Evolutionary conservation across 1,140 invertebrate genomes (phyloP).

Genomic region (Zaprionus camerounensis): DNA sequence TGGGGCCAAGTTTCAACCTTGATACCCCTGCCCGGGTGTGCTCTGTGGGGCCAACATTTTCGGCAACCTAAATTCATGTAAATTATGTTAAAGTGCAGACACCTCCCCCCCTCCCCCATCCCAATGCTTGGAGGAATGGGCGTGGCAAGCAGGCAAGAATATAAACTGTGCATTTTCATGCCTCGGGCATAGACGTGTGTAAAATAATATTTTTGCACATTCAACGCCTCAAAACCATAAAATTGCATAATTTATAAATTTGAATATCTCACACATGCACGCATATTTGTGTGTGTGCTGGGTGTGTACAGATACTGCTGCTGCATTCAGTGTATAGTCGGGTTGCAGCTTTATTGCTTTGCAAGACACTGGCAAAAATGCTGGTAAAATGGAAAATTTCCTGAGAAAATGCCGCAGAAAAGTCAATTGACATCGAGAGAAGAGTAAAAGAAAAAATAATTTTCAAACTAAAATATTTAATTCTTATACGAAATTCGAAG

Average conservation of each 20-base stretch:
- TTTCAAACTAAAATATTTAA: conserved; percentile 19
- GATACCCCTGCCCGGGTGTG: conserved; percentile 27
- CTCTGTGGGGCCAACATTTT: conserved; percentile 35
- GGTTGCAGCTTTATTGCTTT: conserved; percentile 62
- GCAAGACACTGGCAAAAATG: conserved; percentile 17
- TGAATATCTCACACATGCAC: conserved; percentile 66
- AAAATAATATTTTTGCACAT: conserved; percentile 80
- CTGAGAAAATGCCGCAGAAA: conserved; percentile 9
- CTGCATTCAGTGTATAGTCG: conserved; percentile 22
- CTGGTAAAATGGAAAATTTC: conserved; percentile 26
- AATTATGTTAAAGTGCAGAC: conserved; percentile 75
- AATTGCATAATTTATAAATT: conserved; percentile 81
- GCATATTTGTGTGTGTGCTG: not conserved
- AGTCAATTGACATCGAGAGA: conserved; percentile 11
- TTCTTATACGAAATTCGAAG: conserved; percentile 36
- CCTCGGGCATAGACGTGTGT: conserved; percentile 63
- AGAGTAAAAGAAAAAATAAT: not conserved
- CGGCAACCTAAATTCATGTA: conserved; percentile 69
- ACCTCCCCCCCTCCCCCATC: conserved; percentile 4
- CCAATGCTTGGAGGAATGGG: conserved; percentile 13
- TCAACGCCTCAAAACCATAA: conserved; percentile 73
- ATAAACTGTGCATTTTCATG: conserved; percentile 51
- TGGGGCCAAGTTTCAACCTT: conserved; percentile 52
- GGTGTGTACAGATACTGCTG: conserved; percentile 4
- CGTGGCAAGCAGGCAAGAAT: conserved; percentile 7